phyloP scores from a whole-genome alignment of 2,113 vertebrate genomes.

The Microcebus griseorufus region DNA sequence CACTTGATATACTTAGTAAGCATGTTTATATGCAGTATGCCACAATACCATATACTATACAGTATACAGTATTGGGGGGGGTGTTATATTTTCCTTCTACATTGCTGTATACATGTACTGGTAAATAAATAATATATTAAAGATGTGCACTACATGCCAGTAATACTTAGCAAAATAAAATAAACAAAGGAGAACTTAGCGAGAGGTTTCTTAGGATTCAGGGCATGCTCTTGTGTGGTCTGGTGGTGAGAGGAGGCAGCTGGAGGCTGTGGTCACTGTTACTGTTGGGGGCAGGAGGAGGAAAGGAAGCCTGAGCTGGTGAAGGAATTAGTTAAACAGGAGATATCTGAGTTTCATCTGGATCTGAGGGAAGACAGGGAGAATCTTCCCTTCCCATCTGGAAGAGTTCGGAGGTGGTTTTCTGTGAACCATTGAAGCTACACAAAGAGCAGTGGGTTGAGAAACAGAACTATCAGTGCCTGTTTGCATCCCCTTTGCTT shows the following conservation, averaged over 20 bases:
- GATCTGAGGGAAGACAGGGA: neutral
- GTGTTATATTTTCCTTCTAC: neutral
- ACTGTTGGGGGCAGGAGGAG: neutral
- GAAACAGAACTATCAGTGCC: neutral
- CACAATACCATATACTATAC: neutral
- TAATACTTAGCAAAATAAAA: slow-evolving; percentile 34
- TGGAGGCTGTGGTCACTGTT: neutral
- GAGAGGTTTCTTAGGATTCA: neutral
- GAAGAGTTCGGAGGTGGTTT: neutral
- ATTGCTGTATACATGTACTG: neutral
- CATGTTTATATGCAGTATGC: neutral
- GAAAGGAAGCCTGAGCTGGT: neutral
- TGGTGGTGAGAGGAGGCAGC: neutral
- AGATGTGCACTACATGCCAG: neutral
- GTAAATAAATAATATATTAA: neutral
- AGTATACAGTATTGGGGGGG: neutral
- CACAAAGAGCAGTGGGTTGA: neutral
- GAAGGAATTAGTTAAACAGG: neutral
- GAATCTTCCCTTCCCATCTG: neutral
- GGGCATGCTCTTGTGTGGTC: neutral
- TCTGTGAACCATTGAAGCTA: neutral
- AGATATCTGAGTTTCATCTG: neutral
- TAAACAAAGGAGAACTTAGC: neutral
- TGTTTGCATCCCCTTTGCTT: neutral
- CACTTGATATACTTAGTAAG: neutral